These are phyloP conservation scores for Drosophila fungiperda DNA, from an alignment of 2,888 invertebrate genomes.

Conservation along the genomic window DNA sequence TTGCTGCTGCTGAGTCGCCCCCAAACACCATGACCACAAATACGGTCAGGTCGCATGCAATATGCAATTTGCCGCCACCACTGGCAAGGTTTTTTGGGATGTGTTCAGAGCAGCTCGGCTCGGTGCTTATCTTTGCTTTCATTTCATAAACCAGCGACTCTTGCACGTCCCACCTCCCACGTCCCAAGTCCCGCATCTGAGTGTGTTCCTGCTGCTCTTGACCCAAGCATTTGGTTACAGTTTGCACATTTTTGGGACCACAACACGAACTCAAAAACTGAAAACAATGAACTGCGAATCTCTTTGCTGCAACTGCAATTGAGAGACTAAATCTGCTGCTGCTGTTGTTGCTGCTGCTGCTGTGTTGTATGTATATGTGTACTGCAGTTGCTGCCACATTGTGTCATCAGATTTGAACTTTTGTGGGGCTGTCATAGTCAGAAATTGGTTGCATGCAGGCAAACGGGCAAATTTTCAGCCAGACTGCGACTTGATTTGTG, in stretches of 20 bases:
- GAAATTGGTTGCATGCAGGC: slow-evolving; percentile 72
- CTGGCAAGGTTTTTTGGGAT: slow-evolving; percentile 50
- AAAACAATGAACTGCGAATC: slow-evolving; percentile 71
- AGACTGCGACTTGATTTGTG: slow-evolving; percentile 74
- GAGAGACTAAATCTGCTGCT: slow-evolving; percentile 46
- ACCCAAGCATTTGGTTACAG: slow-evolving; percentile 63
- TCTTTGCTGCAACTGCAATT: slow-evolving; percentile 73
- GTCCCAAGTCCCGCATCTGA: slow-evolving; percentile 24
- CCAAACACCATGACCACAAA: not conserved
- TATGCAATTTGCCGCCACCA: slow-evolving; percentile 76
- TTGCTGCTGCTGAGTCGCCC: not conserved
- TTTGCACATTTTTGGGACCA: slow-evolving; percentile 69
- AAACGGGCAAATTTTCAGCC: slow-evolving; percentile 43
- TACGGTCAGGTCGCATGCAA: slow-evolving; percentile 52
- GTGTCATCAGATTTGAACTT: slow-evolving; percentile 77
- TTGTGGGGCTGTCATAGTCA: slow-evolving; percentile 76
- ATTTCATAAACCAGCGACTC: slow-evolving; percentile 74
- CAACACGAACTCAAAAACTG: slow-evolving; percentile 64
- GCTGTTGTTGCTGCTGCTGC: slow-evolving; percentile 37
- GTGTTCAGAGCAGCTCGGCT: slow-evolving; percentile 51
- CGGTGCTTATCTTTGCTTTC: slow-evolving; percentile 77
- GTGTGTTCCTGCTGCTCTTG: slow-evolving; percentile 30
- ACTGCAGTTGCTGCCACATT: slow-evolving; percentile 74
- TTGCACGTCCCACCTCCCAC: slow-evolving; percentile 32
- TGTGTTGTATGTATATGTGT: slow-evolving; percentile 39